Percentiles rank a stretch among this genome's conserved stretches.
phyloP scores from a whole-genome alignment of 2,113 vertebrate species.

The Nesogale talazaci region DNA sequence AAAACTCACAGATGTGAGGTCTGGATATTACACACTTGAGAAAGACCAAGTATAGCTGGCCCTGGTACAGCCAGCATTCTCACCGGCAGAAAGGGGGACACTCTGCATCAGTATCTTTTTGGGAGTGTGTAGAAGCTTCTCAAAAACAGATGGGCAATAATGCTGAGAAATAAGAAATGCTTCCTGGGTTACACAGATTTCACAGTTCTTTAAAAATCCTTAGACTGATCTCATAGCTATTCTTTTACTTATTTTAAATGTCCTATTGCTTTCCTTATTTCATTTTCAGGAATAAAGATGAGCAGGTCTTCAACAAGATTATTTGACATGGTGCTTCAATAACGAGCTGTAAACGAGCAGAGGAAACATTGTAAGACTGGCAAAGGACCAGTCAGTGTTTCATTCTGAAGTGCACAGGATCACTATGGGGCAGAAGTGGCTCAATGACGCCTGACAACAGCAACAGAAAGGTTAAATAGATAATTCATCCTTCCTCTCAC shows the following conservation, averaged over 20 bases:
- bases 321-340: no score
- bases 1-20: constrained; percentile 2
- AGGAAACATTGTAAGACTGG: no score
- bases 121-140: neutral
- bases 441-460: no score
- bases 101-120: neutral
- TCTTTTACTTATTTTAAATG: neutral
- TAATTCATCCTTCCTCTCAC: neutral
- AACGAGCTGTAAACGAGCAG: no score
- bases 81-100: neutral
- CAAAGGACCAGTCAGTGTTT: no score
- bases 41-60: neutral
- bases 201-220: neutral
- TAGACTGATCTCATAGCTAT: neutral
- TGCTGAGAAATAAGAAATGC: neutral
- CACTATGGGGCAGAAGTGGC: no score
- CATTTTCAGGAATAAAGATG: constrained; percentile 31
- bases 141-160: neutral
- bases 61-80: neutral
- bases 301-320: no score
- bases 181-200: neutral
- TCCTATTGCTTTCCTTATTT: neutral
- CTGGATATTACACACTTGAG: neutral
- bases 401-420: no score
- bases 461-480: neutral